Conservation (phyloP, 30 jellyfish, hydroid and myxozoan species). For the Aurelia sp. region DNA sequence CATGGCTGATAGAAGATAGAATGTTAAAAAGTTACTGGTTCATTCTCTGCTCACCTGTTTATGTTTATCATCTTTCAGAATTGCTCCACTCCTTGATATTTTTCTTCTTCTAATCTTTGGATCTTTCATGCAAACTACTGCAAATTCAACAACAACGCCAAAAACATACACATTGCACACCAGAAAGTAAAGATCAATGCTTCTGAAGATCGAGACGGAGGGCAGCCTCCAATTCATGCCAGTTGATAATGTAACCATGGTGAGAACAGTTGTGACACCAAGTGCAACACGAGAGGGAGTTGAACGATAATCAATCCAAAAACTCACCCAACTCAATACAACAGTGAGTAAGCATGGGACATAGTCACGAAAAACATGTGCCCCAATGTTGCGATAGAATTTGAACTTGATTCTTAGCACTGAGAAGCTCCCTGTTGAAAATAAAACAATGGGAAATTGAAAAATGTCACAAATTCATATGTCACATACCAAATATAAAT, state of each 20-base stretch:
- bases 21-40: too few species aligned
- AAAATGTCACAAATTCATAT: too few species aligned
- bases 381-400: conserved; percentile 34
- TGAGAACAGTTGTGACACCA: conserved; percentile 63
- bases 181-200: conserved; percentile 31
- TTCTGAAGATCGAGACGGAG: conserved; percentile 33
- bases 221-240: conserved; percentile 11
- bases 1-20: too few species aligned
- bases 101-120: not conserved
- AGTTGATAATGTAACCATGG: conserved; percentile 46
- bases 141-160: conserved; percentile 42
- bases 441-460: too few species aligned
- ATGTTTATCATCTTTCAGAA: too few species aligned
- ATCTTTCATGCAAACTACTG: conserved; percentile 35
- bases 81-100: too few species aligned
- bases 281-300: conserved; percentile 65
- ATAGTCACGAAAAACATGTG: conserved; percentile 52
- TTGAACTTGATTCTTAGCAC: conserved; percentile 15
- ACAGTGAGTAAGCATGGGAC: conserved; percentile 55
- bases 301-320: conserved; percentile 56
- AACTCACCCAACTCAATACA: conserved; percentile 49
- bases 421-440: conserved; percentile 12
- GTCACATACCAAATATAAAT: too few species aligned
- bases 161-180: conserved; percentile 55
- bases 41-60: too few species aligned